Evolutionary conservation across 2,797 vertebrate species (phyloP).

Genomic region (Rachycentron canadum): DNA sequence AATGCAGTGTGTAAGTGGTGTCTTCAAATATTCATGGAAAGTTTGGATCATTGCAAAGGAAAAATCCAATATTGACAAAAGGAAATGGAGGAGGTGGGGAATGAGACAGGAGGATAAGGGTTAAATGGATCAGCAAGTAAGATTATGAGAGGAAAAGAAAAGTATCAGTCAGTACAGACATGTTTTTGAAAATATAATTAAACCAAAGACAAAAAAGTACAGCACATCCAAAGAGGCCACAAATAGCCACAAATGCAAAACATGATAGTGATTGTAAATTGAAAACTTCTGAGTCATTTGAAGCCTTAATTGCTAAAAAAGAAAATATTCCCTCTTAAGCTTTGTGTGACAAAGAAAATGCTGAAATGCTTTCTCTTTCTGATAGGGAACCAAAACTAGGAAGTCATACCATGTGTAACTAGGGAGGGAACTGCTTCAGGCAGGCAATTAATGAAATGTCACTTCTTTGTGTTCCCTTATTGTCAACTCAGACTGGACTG

Average conservation of each 20-base stretch:
- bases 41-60: constrained; percentile 2
- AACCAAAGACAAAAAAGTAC: no score
- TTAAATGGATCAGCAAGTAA: constrained; percentile 15
- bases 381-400: constrained; percentile 55
- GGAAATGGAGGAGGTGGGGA: constrained; percentile 40
- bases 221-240: no score
- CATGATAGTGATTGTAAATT: not conserved
- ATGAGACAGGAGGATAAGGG: constrained; percentile 6
- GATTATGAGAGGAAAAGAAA: not conserved
- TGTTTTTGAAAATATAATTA: no score
- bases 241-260: not conserved
- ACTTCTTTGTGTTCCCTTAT: not conserved
- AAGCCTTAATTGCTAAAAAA: not conserved
- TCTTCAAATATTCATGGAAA: constrained; percentile 66
- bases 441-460: not conserved
- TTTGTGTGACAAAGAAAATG: no score
- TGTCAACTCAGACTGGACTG: not conserved
- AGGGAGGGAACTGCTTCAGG: not conserved
- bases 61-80: constrained; percentile 44
- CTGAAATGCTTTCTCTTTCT: not conserved
- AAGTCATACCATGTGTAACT: constrained; percentile 34
- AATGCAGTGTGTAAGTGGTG: constrained; percentile 2
- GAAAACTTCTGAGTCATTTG: not conserved
- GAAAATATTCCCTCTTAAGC: not conserved
- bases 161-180: not conserved